These are phyloP conservation scores for Sebastes minor DNA, from an alignment of 2,797 vertebrate species.

Conservation along the genomic window DNA sequence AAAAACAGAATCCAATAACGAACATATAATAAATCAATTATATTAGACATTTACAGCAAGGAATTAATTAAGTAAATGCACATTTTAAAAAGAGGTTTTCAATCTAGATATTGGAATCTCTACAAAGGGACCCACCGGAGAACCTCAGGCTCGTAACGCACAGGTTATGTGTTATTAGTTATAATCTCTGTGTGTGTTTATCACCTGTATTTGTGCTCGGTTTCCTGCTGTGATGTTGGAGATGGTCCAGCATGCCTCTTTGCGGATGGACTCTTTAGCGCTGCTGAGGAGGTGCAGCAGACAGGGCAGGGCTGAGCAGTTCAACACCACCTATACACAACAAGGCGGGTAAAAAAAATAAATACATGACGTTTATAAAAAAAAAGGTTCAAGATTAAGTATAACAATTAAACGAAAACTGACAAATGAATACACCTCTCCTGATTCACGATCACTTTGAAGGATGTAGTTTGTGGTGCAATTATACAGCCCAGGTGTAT, in stretches of 20 bases:
- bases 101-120: neutral
- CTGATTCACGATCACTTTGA: fast-evolving
- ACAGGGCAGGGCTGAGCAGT: conserved; percentile 97
- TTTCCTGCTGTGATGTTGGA: conserved; percentile 99
- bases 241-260: conserved; percentile 99
- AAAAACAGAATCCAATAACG: neutral
- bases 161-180: too few species aligned
- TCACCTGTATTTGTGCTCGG: conserved; percentile 92
- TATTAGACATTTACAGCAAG: neutral
- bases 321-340: conserved; percentile 91
- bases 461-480: too few species aligned
- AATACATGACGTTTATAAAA: neutral
- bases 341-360: neutral
- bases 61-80: neutral
- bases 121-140: neutral
- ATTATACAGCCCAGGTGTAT: too few species aligned
- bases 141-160: too few species aligned
- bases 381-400: neutral
- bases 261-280: conserved; percentile 97
- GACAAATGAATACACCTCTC: neutral
- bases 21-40: fast-evolving
- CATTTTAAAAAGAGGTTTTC: neutral
- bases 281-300: conserved; percentile 97
- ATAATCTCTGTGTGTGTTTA: neutral
- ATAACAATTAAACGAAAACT: neutral